Base-by-base conservation (phyloP, 2,797 vertebrate species). In the Fundulus diaphanus region DNA sequence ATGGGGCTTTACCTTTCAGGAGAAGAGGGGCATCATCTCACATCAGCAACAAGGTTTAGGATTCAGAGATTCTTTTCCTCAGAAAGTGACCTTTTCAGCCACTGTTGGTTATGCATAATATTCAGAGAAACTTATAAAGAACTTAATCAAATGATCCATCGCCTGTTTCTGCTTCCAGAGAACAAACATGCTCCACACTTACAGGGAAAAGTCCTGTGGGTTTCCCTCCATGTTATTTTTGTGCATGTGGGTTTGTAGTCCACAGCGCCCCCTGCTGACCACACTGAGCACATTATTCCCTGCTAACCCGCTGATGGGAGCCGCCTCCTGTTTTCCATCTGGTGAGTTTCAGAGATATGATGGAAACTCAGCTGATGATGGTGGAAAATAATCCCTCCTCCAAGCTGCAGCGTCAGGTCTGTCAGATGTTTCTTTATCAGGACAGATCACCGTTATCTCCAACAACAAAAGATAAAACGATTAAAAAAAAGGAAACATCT, bases 211-310 rank as follows among this genome's bases (percentile, higher is more conserved):
- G 35, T 63, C 33, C 59, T 12, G 20, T 2, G 37, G 20, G 37
- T 63, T 63, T 37, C 33, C 0, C 12, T 2, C 18, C 20, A 18
- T 35, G 31, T n/a, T 24, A 24, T 37, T 9, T 37, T 22, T 61
- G 2, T 63, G 33, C 18, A 37, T 37, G 31, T 37, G 8, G 33
- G 35, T 12, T 16, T 46, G 13, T 18, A 8, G 37, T 4, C 13
- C n/a, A 46, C 65, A 68, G 66, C 44, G 66, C 66, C 66, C 13
- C 66, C 66, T 68, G 66, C 66, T 49, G 66, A 68, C 24, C n/a
- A 8, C 37, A 67, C 65, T 35, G 33, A 24, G 59, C 33, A 57
- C n/a, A 59, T 59, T 9, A 59, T 57, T 29, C 54, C 42, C 16
- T 16, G n/a, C n/a, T 5, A 3, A 48, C 42, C 16, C 4, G n/a